phyloP scores from a whole-genome alignment of 35 echinoderm and acorn worm species.

The Ptychodera flava region DNA sequence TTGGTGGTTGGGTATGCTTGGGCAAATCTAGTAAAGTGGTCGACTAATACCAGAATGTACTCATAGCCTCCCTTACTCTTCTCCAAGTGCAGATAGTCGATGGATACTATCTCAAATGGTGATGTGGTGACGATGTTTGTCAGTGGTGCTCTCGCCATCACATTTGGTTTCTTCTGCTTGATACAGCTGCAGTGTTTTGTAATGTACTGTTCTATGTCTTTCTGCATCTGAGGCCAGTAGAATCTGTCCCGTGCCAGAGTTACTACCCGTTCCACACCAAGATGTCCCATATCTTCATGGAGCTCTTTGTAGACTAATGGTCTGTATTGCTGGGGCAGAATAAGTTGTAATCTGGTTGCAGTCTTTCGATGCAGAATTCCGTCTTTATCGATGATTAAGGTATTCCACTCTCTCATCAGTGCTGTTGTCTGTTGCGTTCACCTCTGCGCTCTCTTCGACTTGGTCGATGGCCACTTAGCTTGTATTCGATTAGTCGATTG shows the following conservation, averaged over 20 bases:
- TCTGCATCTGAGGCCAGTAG: conserved; percentile 59
- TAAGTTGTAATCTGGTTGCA: no score
- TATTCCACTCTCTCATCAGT: no score
- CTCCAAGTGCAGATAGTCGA: conserved; percentile 66
- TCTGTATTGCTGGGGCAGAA: conserved; percentile 26
- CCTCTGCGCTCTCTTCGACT: no score
- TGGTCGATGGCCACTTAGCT: no score
- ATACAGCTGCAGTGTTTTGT: conserved; percentile 40
- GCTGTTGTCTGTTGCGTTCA: no score
- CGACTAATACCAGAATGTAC: conserved; percentile 52
- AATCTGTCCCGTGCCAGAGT: conserved; percentile 49
- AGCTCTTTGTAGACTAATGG: conserved; percentile 5
- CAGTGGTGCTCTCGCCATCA: conserved; percentile 33
- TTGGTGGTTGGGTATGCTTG: conserved; percentile 51
- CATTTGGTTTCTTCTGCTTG: conserved; percentile 33
- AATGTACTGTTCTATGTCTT: conserved; percentile 29
- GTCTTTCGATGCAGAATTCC: no score
- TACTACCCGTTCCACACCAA: conserved; percentile 28
- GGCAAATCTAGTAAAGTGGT: conserved; percentile 57
- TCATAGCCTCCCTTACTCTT: conserved; percentile 33
- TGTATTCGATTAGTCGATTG: no score
- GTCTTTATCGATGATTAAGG: no score
- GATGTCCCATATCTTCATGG: conserved; percentile 58
- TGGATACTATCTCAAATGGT: conserved; percentile 50
- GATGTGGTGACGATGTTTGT: conserved; percentile 25